Evolutionary conservation across 1,140 invertebrate genomes (phyloP).

Genomic region (Fopius arisanus): DNA sequence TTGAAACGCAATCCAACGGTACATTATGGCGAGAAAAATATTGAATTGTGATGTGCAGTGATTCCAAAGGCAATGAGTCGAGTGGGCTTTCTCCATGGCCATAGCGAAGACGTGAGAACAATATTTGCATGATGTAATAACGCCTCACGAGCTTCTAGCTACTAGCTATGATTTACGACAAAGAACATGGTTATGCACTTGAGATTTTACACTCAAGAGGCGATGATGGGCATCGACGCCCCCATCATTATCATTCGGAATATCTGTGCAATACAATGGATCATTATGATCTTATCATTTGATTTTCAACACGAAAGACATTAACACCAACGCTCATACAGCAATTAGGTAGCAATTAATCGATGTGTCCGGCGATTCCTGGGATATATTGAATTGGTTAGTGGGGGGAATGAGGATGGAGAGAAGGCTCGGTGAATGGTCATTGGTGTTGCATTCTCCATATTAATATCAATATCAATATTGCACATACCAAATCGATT

Average conservation of each 20-base stretch:
- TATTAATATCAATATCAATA: slow-evolving; percentile 24
- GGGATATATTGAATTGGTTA: neutral
- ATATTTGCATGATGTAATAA: slow-evolving; percentile 8
- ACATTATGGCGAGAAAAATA: neutral
- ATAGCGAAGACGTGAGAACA: neutral
- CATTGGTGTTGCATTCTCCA: slow-evolving; percentile 15
- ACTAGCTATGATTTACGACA: slow-evolving; percentile 3
- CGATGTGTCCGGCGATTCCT: neutral
- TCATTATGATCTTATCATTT: neutral
- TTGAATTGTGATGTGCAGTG: neutral
- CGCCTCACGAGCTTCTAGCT: neutral
- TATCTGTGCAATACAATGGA: neutral
- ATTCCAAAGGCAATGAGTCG: neutral
- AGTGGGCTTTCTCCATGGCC: neutral
- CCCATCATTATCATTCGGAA: neutral
- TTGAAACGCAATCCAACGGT: neutral
- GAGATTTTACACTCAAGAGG: neutral
- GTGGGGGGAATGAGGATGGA: neutral
- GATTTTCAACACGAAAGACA: neutral
- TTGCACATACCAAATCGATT: slow-evolving; percentile 23
- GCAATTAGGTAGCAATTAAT: slow-evolving; percentile 9
- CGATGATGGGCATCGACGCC: neutral
- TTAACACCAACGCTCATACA: neutral
- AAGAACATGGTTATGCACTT: neutral
- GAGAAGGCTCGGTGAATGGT: neutral